phyloP scores from a whole-genome alignment of 2,113 vertebrate genomes.

The Heterotilapia buettikoferi region DNA sequence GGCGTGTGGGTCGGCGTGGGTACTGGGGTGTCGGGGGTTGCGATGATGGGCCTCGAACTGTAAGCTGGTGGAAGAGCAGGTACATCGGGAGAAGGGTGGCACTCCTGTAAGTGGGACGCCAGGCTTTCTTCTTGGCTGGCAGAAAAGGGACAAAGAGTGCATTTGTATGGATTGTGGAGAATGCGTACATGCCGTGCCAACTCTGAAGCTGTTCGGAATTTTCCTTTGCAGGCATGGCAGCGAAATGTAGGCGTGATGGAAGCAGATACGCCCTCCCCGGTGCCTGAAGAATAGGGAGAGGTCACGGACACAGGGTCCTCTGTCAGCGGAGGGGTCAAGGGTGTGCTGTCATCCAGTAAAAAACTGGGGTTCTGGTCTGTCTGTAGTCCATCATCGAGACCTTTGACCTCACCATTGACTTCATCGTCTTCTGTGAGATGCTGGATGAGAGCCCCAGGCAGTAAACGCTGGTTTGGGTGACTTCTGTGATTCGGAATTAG shows the following conservation, averaged over 20 bases:
- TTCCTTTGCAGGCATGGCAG: conserved; percentile 89
- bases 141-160: conserved; percentile 85
- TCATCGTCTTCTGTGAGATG: conserved; percentile 54
- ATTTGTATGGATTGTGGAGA: conserved; percentile 89
- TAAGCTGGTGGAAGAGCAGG: conserved; percentile 25
- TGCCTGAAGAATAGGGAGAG: conserved; percentile 48
- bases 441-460: conserved; percentile 40
- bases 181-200: conserved; percentile 86
- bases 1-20: conserved; percentile 48
- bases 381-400: conserved; percentile 45
- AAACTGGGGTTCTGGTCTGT: conserved; percentile 49
- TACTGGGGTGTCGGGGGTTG: conserved; percentile 47
- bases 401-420: conserved; percentile 36
- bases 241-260: conserved; percentile 72
- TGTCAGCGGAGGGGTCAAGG: conserved; percentile 68
- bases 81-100: conserved; percentile 61
- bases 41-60: conserved; percentile 39
- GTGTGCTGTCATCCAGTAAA: conserved; percentile 53
- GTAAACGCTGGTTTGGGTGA: conserved; percentile 43
- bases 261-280: conserved; percentile 21
- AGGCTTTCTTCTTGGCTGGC: conserved; percentile 84
- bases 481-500: conserved; percentile 26
- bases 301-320: conserved; percentile 63
- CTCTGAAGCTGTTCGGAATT: conserved; percentile 87
- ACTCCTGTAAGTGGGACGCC: conserved; percentile 78